Evolutionary conservation across 2,797 vertebrate species (phyloP).

Genomic region (Dromococcyx pavoninus): DNA sequence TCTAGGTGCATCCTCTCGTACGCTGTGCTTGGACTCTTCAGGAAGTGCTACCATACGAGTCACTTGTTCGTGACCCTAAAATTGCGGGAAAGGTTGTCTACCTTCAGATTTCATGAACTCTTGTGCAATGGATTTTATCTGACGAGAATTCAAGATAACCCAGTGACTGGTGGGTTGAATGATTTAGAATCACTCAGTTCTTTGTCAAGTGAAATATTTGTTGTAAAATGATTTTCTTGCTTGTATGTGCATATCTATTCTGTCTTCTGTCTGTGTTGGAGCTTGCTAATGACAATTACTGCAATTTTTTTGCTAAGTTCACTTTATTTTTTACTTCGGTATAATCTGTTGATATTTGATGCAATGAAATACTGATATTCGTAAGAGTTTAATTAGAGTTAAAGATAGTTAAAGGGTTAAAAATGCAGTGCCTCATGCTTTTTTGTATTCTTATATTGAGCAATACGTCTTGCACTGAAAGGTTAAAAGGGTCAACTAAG

Average conservation of each 20-base stretch:
- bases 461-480: background rate
- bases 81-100: background rate
- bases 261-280: background rate
- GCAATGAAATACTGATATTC: background rate
- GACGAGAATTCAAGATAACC: background rate
- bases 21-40: fast-evolving
- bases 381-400: background rate
- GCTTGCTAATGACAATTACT: no score
- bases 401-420: background rate
- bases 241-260: background rate
- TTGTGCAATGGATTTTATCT: background rate
- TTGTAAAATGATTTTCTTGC: background rate
- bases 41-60: background rate
- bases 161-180: background rate
- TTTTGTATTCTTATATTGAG: background rate
- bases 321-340: background rate
- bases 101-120: background rate
- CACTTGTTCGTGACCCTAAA: background rate
- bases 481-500: background rate
- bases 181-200: background rate
- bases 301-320: background rate
- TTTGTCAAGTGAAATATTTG: background rate
- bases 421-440: background rate
- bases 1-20: background rate
- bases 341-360: background rate